These are phyloP conservation scores for Eubasilissa splendida DNA, from an alignment of 2,888 invertebrate species.

Conservation along the genomic window DNA sequence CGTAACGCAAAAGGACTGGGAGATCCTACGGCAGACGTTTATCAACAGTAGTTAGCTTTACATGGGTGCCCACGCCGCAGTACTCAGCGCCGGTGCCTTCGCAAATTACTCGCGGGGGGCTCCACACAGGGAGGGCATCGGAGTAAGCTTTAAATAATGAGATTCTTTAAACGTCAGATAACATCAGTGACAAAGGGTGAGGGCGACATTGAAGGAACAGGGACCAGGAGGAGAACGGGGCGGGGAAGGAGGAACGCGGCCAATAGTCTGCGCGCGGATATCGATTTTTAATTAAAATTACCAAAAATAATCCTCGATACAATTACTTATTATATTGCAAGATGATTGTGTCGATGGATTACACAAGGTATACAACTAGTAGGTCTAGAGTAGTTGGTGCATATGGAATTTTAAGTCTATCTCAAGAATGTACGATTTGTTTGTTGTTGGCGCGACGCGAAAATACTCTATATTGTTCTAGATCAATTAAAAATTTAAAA, in stretches of 20 bases:
- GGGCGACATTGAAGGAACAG: conserved; percentile 23
- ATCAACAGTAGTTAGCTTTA: conserved; percentile 54
- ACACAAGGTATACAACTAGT: too few relatives aligned
- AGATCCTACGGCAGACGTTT: conserved; percentile 48
- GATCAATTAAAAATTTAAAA: too few relatives aligned
- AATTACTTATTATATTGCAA: too few relatives aligned
- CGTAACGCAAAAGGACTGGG: conserved; percentile 38
- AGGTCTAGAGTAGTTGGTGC: too few relatives aligned
- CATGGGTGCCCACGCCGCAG: conserved; percentile 46
- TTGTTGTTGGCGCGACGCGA: too few relatives aligned
- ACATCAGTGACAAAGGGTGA: conserved; percentile 57
- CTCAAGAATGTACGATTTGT: too few relatives aligned
- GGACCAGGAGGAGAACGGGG: conserved; percentile 22
- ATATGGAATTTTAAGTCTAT: too few relatives aligned
- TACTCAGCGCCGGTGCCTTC: conserved; percentile 38
- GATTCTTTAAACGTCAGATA: conserved; percentile 58
- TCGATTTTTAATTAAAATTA: conserved; percentile 9
- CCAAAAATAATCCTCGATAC: neutral
- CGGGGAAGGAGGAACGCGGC: conserved; percentile 7
- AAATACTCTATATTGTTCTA: too few relatives aligned
- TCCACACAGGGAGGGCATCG: conserved; percentile 42
- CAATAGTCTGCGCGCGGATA: conserved; percentile 8
- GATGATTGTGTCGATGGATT: too few relatives aligned
- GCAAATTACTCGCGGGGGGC: conserved; percentile 46
- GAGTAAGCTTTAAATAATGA: conserved; percentile 58